Conservation (phyloP, 2,888 invertebrate genomes). For the Drosophila pegasa region DNA sequence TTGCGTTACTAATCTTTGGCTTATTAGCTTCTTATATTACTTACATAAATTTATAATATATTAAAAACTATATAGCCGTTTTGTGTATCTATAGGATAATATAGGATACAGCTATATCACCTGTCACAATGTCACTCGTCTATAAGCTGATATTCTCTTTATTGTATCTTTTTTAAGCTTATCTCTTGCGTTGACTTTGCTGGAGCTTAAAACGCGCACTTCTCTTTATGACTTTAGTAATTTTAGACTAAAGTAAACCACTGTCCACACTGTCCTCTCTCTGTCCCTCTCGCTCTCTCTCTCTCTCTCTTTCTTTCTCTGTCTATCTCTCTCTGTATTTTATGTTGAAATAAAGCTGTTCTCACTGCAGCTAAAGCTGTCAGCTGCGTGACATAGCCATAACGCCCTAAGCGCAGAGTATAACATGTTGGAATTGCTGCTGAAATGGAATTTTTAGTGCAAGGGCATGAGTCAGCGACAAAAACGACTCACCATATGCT, state of each 20-base stretch:
- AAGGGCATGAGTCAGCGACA: slow-evolving; percentile 73
- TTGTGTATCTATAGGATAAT: neutral
- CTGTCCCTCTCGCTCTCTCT: slow-evolving; percentile 1
- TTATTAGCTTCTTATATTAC: too few relatives aligned
- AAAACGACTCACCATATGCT: slow-evolving; percentile 49
- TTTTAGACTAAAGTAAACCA: slow-evolving; percentile 25
- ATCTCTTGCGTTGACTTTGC: neutral
- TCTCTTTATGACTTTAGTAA: slow-evolving; percentile 21
- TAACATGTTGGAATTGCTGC: slow-evolving; percentile 62
- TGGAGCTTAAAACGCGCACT: slow-evolving; percentile 21
- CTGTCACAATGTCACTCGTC: neutral
- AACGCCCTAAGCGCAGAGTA: slow-evolving; percentile 49
- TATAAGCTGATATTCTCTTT: neutral
- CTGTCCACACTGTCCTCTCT: slow-evolving; percentile 8
- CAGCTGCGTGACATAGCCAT: slow-evolving; percentile 53
- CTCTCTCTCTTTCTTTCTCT: neutral
- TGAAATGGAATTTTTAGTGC: slow-evolving; percentile 75
- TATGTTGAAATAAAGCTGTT: slow-evolving; percentile 14
- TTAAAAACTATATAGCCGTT: neutral
- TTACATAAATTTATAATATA: too few relatives aligned
- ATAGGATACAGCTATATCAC: neutral
- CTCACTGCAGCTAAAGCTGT: slow-evolving; percentile 24
- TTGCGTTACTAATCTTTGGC: too few relatives aligned
- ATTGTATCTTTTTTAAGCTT: neutral
- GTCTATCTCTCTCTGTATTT: neutral